Conservation (phyloP, 2,888 invertebrate genomes). For the Noctua janthe region DNA sequence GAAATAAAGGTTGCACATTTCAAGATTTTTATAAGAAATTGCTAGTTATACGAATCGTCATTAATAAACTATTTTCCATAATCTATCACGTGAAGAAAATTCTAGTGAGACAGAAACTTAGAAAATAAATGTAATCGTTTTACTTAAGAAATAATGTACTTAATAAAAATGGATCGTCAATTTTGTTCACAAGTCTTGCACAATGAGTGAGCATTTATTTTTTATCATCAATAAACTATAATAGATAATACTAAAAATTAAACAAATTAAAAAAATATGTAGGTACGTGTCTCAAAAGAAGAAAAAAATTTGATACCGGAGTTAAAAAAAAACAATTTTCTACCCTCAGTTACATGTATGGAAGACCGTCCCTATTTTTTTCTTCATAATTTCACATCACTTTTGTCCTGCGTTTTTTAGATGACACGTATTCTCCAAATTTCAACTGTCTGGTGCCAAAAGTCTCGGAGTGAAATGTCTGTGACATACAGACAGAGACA, state of each 20-base stretch:
- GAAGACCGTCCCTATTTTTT: too few species aligned
- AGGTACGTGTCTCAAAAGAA: not conserved
- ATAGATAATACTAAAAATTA: not conserved
- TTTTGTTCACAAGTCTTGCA: constrained; percentile 8
- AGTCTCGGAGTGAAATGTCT: too few species aligned
- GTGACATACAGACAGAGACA: too few species aligned
- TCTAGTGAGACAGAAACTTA: not conserved
- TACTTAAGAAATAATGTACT: constrained; percentile 11
- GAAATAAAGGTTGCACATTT: not conserved
- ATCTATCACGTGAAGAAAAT: constrained; percentile 5
- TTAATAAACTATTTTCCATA: constrained; percentile 15
- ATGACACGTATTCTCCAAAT: too few species aligned
- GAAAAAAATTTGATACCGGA: rapidly evolving
- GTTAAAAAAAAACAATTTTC: too few species aligned
- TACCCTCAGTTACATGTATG: too few species aligned
- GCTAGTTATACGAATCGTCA: not conserved
- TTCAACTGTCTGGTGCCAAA: too few species aligned
- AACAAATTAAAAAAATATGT: not conserved
- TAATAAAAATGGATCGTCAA: constrained; percentile 26
- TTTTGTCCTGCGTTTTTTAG: too few species aligned
- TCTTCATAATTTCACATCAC: too few species aligned
- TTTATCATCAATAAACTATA: not conserved
- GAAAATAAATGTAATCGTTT: not conserved
- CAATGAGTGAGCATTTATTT: constrained; percentile 13
- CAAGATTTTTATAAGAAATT: not conserved